These are phyloP conservation scores for Rousettus madagascariensis DNA, from an alignment of 2,797 vertebrate species.

Conservation along the genomic window DNA sequence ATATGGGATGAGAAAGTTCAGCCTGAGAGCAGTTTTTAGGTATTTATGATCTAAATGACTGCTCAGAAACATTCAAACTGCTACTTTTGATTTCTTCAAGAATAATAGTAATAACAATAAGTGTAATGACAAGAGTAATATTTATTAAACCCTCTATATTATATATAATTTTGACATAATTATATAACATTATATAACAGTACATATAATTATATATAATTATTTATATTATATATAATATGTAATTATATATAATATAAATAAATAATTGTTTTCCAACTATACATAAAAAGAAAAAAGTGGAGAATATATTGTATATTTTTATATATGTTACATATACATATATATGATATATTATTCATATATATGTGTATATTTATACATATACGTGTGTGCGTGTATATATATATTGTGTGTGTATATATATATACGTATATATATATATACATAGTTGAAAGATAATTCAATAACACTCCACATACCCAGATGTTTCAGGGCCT, in stretches of 20 bases:
- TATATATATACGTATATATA: neutral
- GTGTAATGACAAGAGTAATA: neutral
- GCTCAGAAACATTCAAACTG: neutral
- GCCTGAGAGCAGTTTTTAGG: neutral
- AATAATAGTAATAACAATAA: neutral
- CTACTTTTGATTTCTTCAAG: conserved; percentile 17
- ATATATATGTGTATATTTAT: too few relatives aligned
- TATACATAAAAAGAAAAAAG: neutral
- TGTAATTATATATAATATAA: neutral
- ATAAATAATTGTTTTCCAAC: neutral
- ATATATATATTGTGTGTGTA: too few relatives aligned
- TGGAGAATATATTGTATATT: neutral
- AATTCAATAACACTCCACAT: neutral
- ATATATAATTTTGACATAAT: too few relatives aligned
- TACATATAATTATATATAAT: too few relatives aligned
- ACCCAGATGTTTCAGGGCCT: neutral
- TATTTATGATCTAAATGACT: neutral
- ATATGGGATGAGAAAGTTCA: neutral
- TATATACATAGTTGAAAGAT: neutral
- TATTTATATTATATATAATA: too few relatives aligned
- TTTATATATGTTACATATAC: neutral
- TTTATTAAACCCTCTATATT: neutral
- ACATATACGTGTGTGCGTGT: too few relatives aligned
- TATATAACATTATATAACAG: too few relatives aligned
- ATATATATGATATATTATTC: too few relatives aligned